A percentile compares a stretch with the other conserved stretches of the same genome.
Conservation (phyloP, 2,113 vertebrate genomes). For the Okapia johnstoni region DNA sequence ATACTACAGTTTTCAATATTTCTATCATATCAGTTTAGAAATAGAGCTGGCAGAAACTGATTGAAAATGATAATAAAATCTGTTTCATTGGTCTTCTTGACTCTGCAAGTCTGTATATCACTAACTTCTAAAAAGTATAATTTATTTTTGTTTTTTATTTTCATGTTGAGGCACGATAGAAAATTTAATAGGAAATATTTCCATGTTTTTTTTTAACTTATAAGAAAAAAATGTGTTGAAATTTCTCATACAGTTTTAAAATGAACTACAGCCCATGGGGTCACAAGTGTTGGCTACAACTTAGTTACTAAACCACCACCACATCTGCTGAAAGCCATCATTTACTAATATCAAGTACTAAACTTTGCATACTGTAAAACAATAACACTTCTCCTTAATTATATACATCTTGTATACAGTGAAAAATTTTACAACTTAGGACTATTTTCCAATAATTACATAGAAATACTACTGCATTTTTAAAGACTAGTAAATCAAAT, state of each 20-base stretch:
- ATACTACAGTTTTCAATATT: neutral
- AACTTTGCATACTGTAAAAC: neutral
- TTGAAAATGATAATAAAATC: neutral
- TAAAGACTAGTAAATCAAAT: neutral
- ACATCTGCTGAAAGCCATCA: neutral
- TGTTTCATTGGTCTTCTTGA: neutral
- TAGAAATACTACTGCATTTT: neutral
- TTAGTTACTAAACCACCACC: neutral
- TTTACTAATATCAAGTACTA: neutral
- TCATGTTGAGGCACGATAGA: neutral
- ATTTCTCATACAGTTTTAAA: neutral
- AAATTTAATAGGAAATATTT: neutral
- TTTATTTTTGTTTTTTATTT: neutral
- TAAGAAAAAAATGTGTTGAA: neutral
- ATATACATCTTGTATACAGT: neutral
- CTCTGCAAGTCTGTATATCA: neutral
- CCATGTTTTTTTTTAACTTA: neutral
- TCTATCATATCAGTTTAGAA: neutral
- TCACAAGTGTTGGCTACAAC: neutral
- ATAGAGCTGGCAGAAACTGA: neutral
- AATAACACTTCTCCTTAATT: neutral
- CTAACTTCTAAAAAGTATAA: neutral
- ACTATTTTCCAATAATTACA: neutral
- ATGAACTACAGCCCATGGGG: neutral
- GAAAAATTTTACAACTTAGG: neutral